Evolutionary conservation across 1,140 invertebrate genomes (phyloP).

Genomic region (Formica selysi): DNA sequence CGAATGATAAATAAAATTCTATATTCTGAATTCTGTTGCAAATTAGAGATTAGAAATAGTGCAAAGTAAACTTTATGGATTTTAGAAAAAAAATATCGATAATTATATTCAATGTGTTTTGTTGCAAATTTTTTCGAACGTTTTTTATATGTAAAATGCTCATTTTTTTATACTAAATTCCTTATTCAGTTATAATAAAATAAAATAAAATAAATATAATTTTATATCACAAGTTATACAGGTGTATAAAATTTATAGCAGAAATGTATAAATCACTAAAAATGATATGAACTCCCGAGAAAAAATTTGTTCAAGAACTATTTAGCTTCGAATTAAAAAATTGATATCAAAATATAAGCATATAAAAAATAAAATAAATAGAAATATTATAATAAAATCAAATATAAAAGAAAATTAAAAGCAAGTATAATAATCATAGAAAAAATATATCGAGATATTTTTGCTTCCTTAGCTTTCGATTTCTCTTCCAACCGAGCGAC

Average conservation of each 20-base stretch:
- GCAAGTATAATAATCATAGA: conserved; percentile 9
- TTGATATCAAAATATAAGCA: background rate
- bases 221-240: background rate
- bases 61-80: background rate
- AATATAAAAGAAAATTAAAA: background rate
- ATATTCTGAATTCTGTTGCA: too few species aligned
- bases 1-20: too few species aligned
- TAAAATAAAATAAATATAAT: background rate
- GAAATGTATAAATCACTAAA: too few species aligned
- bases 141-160: background rate
- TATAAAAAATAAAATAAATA: conserved; percentile 1
- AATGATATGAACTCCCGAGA: background rate
- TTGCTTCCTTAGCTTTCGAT: conserved; percentile 8
- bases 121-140: background rate
- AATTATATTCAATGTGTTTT: background rate
- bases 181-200: background rate
- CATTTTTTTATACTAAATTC: background rate
- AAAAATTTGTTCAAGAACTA: background rate
- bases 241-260: background rate
- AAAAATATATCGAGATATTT: conserved; percentile 3
- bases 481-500: conserved; percentile 30
- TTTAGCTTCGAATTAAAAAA: background rate
- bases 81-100: background rate
- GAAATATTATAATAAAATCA: conserved; percentile 17
- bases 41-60: too few species aligned